phyloP scores from a whole-genome alignment of 2,797 vertebrate species.

The Pampus argenteus region DNA sequence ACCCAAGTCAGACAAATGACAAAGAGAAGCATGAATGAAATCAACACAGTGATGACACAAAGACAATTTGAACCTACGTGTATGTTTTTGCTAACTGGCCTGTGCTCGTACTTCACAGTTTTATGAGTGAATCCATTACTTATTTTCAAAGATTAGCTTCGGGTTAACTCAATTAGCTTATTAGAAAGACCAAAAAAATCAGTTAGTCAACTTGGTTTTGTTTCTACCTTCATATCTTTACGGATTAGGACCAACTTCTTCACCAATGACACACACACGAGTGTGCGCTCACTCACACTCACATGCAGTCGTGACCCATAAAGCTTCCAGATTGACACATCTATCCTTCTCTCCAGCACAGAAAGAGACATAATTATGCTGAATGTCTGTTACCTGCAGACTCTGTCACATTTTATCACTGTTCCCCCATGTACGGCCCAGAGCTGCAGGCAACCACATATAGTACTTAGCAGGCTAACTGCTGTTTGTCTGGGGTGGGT shows the following conservation, averaged over 20 bases:
- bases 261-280: constrained; percentile 36
- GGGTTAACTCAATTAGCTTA: constrained; percentile 47
- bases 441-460: constrained; percentile 72
- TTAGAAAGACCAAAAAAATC: constrained; percentile 39
- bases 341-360: constrained; percentile 57
- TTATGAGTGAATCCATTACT: constrained; percentile 18
- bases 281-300: constrained; percentile 19
- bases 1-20: constrained; percentile 26
- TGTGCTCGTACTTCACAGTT: background rate
- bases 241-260: constrained; percentile 33
- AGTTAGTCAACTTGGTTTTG: constrained; percentile 42
- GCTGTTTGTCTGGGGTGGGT: constrained; percentile 83
- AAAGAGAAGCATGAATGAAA: constrained; percentile 40
- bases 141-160: constrained; percentile 21
- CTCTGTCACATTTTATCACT: constrained; percentile 70
- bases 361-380: constrained; percentile 73
- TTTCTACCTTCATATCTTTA: constrained; percentile 35
- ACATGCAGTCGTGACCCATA: constrained; percentile 56
- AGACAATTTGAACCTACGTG: background rate
- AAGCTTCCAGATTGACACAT: constrained; percentile 70
- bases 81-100: constrained; percentile 10
- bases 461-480: constrained; percentile 78
- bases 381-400: constrained; percentile 71
- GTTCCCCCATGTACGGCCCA: constrained; percentile 60
- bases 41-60: constrained; percentile 8